A percentile compares a stretch with the other conserved stretches of the same genome.
phyloP scores from a whole-genome alignment of 37 sponge, comb jelly and placozoan genomes.

The Ianthella basta region DNA sequence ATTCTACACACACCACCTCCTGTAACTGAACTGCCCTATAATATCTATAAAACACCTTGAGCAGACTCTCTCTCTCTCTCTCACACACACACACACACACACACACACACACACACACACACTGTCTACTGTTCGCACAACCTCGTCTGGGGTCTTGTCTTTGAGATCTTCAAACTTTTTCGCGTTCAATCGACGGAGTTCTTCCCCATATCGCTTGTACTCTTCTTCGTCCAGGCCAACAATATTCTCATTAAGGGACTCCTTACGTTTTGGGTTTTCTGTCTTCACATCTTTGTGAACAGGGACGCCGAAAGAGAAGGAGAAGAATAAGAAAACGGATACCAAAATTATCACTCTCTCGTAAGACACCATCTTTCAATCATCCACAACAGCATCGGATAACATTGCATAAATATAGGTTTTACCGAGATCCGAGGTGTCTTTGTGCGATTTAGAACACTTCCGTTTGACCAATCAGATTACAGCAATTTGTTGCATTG shows the following conservation, averaged over 20 bases:
- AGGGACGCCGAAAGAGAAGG: not conserved
- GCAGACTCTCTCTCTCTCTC: no score
- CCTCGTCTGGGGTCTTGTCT: not conserved
- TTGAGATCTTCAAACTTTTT: conserved; percentile 7
- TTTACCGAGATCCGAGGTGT: no score
- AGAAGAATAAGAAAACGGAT: not conserved
- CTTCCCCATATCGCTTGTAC: conserved; percentile 73
- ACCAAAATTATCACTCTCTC: not conserved
- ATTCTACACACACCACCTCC: no score
- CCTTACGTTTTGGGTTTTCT: not conserved
- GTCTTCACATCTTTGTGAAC: not conserved
- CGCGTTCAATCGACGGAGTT: conserved; percentile 40
- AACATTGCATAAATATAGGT: no score
- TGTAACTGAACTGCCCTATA: no score
- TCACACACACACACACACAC: no score
- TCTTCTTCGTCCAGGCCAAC: conserved; percentile 63
- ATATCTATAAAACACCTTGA: no score
- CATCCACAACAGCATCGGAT: not conserved
- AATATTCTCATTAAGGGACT: not conserved
- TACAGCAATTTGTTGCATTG: no score
- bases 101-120: no score
- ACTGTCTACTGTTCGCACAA: not conserved
- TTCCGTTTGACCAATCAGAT: no score
- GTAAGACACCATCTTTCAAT: conserved; percentile 7
- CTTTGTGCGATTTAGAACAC: no score